phyloP scores from a whole-genome alignment of 1,140 invertebrate genomes.

The Penaeus vannamei region DNA sequence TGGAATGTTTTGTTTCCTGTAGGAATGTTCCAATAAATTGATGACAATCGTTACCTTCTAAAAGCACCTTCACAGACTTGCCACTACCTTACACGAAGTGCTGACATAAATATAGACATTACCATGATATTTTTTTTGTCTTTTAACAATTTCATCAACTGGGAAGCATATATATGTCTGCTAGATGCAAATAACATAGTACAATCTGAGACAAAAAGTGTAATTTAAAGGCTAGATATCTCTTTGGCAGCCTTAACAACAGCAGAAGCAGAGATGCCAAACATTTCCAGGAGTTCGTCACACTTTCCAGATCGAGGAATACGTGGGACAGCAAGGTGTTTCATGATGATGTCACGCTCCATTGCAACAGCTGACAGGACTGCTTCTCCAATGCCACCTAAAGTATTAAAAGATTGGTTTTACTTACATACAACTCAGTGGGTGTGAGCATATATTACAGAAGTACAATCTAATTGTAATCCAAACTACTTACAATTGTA shows the following conservation, averaged over 20 bases:
- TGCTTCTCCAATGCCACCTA: conserved; percentile 96
- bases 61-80: no score
- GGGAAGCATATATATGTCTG: no score
- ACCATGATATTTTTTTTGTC: no score
- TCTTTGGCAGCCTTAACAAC: conserved; percentile 82
- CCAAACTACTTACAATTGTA: background rate
- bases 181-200: no score
- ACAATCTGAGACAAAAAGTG: no score
- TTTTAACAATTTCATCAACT: no score
- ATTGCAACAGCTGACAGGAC: conserved; percentile 86
- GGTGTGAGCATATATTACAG: background rate
- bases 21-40: no score
- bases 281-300: conserved; percentile 86
- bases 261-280: conserved; percentile 87
- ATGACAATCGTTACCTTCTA: no score
- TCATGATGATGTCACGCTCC: conserved; percentile 83
- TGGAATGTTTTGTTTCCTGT: no score
- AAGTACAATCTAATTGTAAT: background rate
- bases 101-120: no score
- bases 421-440: background rate
- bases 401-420: conserved; percentile 55
- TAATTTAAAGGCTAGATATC: background rate
- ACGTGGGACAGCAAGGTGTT: conserved; percentile 86
- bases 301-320: conserved; percentile 94
- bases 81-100: no score